Evolutionary conservation across 1,140 invertebrate genomes (phyloP).

Genomic region (Lordiphosa stackelbergi): DNA sequence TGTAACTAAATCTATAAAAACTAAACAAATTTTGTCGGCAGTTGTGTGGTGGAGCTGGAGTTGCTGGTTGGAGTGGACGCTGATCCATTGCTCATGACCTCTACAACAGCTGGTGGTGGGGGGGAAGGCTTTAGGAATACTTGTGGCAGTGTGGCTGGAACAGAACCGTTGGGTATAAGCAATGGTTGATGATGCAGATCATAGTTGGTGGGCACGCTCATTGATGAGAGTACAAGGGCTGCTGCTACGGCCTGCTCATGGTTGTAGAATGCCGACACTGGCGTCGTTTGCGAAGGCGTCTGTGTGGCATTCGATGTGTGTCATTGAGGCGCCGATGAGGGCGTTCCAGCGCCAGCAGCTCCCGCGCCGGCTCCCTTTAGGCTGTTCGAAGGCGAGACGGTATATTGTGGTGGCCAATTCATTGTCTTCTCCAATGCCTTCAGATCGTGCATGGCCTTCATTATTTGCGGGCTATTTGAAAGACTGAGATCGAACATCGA

Average conservation of each 20-base stretch:
- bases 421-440: slow-evolving; percentile 46
- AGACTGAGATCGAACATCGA: slow-evolving; percentile 36
- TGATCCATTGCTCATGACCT: slow-evolving; percentile 18
- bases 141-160: slow-evolving; percentile 65
- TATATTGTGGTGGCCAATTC: slow-evolving; percentile 27
- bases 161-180: slow-evolving; percentile 18
- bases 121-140: slow-evolving; percentile 71
- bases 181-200: slow-evolving; percentile 32
- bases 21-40: slow-evolving; percentile 63
- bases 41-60: slow-evolving; percentile 27
- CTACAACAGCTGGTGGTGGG: slow-evolving; percentile 34
- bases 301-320: slow-evolving; percentile 54
- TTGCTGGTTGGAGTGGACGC: slow-evolving; percentile 26
- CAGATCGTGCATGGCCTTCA: slow-evolving; percentile 42
- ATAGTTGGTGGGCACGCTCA: slow-evolving; percentile 57
- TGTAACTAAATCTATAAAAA: slow-evolving; percentile 3
- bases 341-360: slow-evolving; percentile 17
- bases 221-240: slow-evolving; percentile 62
- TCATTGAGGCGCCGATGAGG: slow-evolving; percentile 58
- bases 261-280: slow-evolving; percentile 69
- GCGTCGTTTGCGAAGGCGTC: slow-evolving; percentile 34
- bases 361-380: slow-evolving; percentile 20
- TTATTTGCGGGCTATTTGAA: slow-evolving; percentile 29
- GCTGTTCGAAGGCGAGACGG: slow-evolving; percentile 9
- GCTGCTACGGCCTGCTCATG: slow-evolving; percentile 68